phyloP scores from a whole-genome alignment of 2,113 vertebrate species.

The Lucifuga dentata region DNA sequence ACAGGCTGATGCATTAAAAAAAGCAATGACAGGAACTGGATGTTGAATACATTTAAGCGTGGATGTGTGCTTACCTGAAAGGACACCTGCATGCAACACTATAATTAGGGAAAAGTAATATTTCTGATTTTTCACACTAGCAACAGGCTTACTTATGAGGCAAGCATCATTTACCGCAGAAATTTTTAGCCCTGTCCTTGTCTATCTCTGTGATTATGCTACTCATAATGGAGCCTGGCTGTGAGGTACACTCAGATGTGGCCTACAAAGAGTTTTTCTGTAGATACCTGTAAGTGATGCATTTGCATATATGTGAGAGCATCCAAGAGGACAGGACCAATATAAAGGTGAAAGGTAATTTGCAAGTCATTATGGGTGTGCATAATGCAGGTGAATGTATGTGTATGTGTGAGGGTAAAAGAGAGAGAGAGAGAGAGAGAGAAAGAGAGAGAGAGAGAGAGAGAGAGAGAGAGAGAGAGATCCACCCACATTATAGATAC shows the following conservation, averaged over 20 bases:
- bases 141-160: background rate
- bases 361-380: constrained; percentile 19
- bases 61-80: too few species aligned
- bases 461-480: too few species aligned
- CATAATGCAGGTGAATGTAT: background rate
- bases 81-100: too few species aligned
- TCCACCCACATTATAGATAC: too few species aligned
- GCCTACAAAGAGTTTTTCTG: background rate
- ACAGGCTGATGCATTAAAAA: too few species aligned
- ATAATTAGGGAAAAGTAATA: background rate
- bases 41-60: too few species aligned
- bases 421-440: too few species aligned
- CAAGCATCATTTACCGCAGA: background rate
- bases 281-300: background rate
- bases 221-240: background rate
- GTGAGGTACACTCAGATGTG: background rate
- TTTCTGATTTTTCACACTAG: constrained; percentile 2
- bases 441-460: too few species aligned
- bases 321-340: background rate
- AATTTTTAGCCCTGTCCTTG: constrained; percentile 6
- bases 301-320: background rate
- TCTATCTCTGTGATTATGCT: constrained; percentile 16
- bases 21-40: too few species aligned
- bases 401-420: too few species aligned
- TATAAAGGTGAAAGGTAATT: constrained; percentile 34